Conservation (phyloP, 2,797 vertebrate species). For the Macroramphosus scolopax region DNA sequence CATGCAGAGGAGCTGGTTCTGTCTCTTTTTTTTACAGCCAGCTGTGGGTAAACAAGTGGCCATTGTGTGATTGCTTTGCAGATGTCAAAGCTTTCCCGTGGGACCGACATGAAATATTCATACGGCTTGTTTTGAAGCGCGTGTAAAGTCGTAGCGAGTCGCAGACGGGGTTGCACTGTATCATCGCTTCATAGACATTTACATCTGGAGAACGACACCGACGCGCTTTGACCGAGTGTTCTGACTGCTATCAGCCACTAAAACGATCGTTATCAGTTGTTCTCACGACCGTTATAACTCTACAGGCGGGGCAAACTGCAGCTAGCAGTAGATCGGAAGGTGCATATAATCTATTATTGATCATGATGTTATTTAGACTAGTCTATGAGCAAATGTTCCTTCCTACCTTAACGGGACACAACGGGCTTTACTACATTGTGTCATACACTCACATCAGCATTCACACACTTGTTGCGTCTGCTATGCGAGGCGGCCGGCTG, state of each 20-base stretch:
- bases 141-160: slow-evolving; percentile 31
- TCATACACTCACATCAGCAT: no score
- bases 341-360: no score
- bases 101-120: slow-evolving; percentile 59
- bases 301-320: no score
- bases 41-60: slow-evolving; percentile 57
- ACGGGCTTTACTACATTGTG: no score
- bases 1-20: slow-evolving; percentile 9
- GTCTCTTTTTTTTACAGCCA: slow-evolving; percentile 17
- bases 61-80: slow-evolving; percentile 52
- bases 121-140: slow-evolving; percentile 42
- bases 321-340: no score
- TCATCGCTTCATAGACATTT: slow-evolving; percentile 13
- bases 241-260: slow-evolving; percentile 5
- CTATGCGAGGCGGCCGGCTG: no score
- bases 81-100: slow-evolving; percentile 51
- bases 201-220: slow-evolving; percentile 6
- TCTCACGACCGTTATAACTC: not conserved
- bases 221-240: slow-evolving; percentile 21
- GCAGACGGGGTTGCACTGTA: slow-evolving; percentile 15
- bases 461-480: no score
- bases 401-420: no score
- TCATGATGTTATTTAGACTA: no score
- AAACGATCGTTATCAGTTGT: slow-evolving; percentile 6
- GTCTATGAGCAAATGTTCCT: no score